Conservation (phyloP, 2,113 vertebrate genomes). For the Canis aureus region DNA sequence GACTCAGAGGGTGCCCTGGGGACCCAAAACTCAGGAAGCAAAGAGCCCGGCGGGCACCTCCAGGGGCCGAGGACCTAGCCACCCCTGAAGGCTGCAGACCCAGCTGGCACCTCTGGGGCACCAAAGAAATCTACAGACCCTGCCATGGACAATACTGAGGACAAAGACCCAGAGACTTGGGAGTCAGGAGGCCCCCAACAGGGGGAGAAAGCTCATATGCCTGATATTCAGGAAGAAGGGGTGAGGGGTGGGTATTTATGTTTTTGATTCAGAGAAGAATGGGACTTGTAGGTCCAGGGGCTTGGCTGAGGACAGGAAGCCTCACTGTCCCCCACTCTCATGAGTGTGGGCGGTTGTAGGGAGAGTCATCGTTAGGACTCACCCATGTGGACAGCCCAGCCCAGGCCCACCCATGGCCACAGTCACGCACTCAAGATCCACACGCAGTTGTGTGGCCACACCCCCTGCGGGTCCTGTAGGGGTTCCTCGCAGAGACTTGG, state of each 20-base stretch:
- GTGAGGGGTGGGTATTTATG: slow-evolving; percentile 67
- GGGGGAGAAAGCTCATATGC: neutral
- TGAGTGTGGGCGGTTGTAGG: accelerated
- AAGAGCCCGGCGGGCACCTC: neutral
- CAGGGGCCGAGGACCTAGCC: neutral
- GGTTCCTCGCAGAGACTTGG: neutral
- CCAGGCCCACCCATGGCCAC: neutral
- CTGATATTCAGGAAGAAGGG: slow-evolving; percentile 71
- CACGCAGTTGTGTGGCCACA: neutral
- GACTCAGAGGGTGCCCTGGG: neutral
- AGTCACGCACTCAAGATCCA: neutral
- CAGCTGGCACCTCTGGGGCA: neutral
- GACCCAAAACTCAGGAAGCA: neutral
- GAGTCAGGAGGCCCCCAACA: neutral
- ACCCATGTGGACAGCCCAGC: neutral
- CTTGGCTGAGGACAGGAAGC: neutral
- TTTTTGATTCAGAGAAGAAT: neutral
- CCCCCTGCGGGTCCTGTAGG: neutral
- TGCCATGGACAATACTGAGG: neutral
- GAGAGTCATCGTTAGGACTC: neutral
- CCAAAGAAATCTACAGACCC: neutral
- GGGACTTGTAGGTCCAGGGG: neutral
- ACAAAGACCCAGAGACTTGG: neutral
- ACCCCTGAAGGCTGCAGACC: neutral
- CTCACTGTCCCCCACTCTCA: neutral